A percentile compares a stretch with the other conserved stretches of the same genome.
Conservation (phyloP, 2,113 vertebrate genomes). For the Macrotus californicus region DNA sequence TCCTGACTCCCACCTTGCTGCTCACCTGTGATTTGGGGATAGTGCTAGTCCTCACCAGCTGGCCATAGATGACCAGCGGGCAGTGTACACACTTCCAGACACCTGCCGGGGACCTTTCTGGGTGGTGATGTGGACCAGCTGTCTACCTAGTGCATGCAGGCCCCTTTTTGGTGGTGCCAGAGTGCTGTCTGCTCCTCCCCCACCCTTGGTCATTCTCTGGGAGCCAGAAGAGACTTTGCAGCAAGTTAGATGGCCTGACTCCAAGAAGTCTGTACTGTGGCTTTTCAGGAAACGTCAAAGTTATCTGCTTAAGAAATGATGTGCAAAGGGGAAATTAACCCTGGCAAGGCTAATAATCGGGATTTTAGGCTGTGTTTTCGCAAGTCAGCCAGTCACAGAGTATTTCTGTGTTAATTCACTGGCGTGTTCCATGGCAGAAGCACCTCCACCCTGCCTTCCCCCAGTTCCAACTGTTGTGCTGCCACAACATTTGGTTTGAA, state of each 20-base stretch:
- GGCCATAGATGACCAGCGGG: not conserved
- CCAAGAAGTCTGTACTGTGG: not conserved
- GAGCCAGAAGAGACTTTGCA: not conserved
- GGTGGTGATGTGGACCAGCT: not conserved
- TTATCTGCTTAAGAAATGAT: not conserved
- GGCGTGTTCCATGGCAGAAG: not conserved
- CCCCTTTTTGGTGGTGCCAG: not conserved
- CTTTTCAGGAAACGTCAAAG: constrained; percentile 38
- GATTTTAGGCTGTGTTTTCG: constrained; percentile 28
- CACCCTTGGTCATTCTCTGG: not conserved
- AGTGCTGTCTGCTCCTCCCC: not conserved
- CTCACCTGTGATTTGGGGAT: not conserved
- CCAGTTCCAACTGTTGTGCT: constrained; percentile 41
- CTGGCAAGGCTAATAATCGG: constrained; percentile 15
- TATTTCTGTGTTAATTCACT: constrained; percentile 53
- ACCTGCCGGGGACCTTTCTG: not conserved
- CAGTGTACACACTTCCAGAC: not conserved
- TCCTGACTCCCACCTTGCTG: not conserved
- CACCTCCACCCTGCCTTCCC: not conserved
- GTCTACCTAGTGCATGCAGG: not conserved
- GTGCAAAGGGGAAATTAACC: constrained; percentile 47
- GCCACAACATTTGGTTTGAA: not conserved
- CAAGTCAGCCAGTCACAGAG: constrained; percentile 25
- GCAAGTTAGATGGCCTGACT: not conserved
- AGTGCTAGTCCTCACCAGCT: not conserved